Percentiles rank a stretch among this genome's conserved stretches.
These are phyloP conservation scores for Trichonephila inaurata DNA, from an alignment of 1,140 invertebrate species.

Conservation along the genomic window DNA sequence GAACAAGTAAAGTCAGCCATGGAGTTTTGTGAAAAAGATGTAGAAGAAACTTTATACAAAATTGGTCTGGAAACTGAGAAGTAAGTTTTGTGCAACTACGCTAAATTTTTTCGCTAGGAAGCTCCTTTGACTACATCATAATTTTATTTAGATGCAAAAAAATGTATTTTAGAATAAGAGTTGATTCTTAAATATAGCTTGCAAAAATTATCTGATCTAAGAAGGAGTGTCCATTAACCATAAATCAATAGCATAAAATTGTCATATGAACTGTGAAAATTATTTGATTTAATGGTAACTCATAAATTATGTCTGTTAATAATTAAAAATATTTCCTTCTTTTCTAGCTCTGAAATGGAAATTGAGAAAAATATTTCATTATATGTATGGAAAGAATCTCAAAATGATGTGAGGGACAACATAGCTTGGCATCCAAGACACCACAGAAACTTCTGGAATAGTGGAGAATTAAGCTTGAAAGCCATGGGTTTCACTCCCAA, in stretches of 20 bases:
- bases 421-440: slow-evolving; percentile 66
- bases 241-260: too few species aligned
- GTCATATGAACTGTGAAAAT: too few species aligned
- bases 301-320: neutral
- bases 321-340: neutral
- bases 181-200: too few species aligned
- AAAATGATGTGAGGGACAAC: slow-evolving; percentile 36
- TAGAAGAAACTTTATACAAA: slow-evolving; percentile 55
- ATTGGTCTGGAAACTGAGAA: neutral
- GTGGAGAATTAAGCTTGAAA: slow-evolving; percentile 73
- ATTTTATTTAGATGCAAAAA: too few species aligned
- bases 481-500: slow-evolving; percentile 74
- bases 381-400: slow-evolving; percentile 64
- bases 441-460: slow-evolving; percentile 62
- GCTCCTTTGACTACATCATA: too few species aligned
- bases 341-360: slow-evolving; percentile 23
- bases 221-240: too few species aligned
- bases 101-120: neutral
- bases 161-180: too few species aligned
- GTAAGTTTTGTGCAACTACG: neutral
- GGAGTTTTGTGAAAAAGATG: slow-evolving; percentile 55
- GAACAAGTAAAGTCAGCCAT: slow-evolving; percentile 28
- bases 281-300: too few species aligned
- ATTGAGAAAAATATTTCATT: slow-evolving; percentile 57
- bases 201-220: too few species aligned